Base-by-base conservation (phyloP, 1,140 invertebrate genomes). In the Periplaneta americana region DNA sequence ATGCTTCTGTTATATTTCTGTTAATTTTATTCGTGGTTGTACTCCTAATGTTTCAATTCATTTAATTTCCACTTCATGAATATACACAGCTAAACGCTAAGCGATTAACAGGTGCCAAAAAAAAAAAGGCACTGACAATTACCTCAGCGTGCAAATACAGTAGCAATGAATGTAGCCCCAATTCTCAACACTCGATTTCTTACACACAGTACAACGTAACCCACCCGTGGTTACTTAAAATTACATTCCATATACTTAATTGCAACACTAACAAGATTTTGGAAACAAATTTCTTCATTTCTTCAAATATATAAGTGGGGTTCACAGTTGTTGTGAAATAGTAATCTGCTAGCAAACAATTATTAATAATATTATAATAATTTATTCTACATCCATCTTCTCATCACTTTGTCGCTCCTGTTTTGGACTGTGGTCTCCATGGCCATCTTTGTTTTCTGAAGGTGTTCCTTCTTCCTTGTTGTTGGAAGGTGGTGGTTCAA, bases 321-420 rank as follows among this genome's bases (percentile, higher is more conserved):
- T 48, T 18, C 39, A 48, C 39, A 48, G 39, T 22, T 48, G 48
- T 66, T 9, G 39, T 48, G 39, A 48, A 48, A n/a, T n/a, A n/a
- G n/a, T 66, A 66, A 5, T 6, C 48, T 66, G 48, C 48, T 66
- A 66, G n/a, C 22, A 66, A 66, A 66, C 48, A 66, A 66, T 66
- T 66, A 48, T 13, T 28, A 66, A n/a, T 66, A 66, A 66, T 77
- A 34, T 15, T 77, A 33, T 33, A 77, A 33, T 57, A 78, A 66
- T 37, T 85, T 81, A 84, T 85, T 90, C 89, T 78, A 90, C 85
- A 79, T 90, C 89, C 89, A 90, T 90, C 74, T 90, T 90, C 10
- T 91, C 88, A n/a, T 90, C 89, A 34, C 90, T 88, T 0, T 85
- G 83, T 35, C 88, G 87, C 3, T 91, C 90, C 3, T 89, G 89